Conservation (phyloP, 2,888 invertebrate genomes). For the Saturnia pavonia region DNA sequence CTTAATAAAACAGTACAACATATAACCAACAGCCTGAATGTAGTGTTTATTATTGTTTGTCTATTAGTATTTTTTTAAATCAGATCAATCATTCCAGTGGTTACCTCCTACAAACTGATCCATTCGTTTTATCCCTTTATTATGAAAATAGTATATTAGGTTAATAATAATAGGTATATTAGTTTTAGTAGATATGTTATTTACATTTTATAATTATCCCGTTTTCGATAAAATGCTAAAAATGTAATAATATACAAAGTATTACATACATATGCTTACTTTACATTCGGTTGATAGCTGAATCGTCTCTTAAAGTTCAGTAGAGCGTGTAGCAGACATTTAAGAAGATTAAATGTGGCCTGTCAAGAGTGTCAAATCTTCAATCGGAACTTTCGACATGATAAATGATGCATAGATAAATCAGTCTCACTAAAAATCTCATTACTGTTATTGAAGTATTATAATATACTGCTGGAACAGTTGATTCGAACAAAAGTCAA, state of each 20-base stretch:
- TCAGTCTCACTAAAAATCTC: conserved; percentile 52
- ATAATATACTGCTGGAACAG: neutral
- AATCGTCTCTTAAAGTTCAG: conserved; percentile 26
- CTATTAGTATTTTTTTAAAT: no score
- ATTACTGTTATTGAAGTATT: conserved; percentile 37
- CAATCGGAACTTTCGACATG: conserved; percentile 58
- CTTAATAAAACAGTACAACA: no score
- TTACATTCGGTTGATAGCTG: conserved; percentile 24
- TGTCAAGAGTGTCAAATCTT: conserved; percentile 62
- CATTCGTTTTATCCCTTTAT: no score
- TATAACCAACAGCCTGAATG: no score
- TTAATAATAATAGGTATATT: no score
- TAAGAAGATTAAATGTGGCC: conserved; percentile 62
- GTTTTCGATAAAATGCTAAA: neutral
- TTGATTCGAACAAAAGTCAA: neutral
- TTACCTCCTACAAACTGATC: no score
- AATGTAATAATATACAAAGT: neutral
- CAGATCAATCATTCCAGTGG: no score
- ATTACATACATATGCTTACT: conserved; percentile 1
- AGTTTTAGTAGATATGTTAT: no score
- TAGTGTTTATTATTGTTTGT: no score
- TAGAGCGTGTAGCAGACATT: conserved; percentile 58
- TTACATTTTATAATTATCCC: neutral
- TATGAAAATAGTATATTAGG: no score
- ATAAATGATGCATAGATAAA: conserved; percentile 62